Evolutionary conservation across 2,113 vertebrate genomes (phyloP), one percentile per base, ranked within the genome.

Genomic region (Mungos mungo): DNA sequence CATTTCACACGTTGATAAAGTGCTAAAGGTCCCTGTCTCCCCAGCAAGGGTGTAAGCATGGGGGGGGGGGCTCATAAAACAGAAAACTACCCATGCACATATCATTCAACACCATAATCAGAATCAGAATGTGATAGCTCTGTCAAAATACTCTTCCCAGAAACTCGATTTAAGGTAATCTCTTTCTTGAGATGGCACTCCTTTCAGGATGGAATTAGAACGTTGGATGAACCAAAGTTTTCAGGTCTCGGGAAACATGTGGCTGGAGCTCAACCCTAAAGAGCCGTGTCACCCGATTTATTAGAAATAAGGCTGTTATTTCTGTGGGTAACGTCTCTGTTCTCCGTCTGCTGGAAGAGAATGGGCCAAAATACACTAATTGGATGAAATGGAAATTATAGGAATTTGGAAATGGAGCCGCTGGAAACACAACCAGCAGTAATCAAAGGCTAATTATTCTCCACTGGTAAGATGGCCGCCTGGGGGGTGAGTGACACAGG

Each of bases 341-440:
- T 65, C 86, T 25, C 21, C 12, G 14, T 41, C 76, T 96, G 82
- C 82, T 47, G 65, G n/a, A 27, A 81, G 63, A 94, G 81, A 94
- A 60, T 38, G 88, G 57, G 65, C 87, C 84, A 66, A 87, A 74
- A 52, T 29, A 66, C 3, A 66, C 76, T 60, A 33, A 79, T 35
- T 90, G 84, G 57, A 47, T 50, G 80, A 92, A 52, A 60, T 15
- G 27, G 80, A 87, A 76, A 92, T 96, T 52, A 83, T 35, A 84
- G 95, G 79, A 90, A 88, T 92, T 88, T 77, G 74, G 68, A 81
- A 68, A 83, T 3, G 35, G 27, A 72, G 45, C 45, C 27, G 77
- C 77, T 89, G 94, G 82, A 94, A 86, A 68, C 2, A 35, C 71
- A 88, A 47, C 38, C 82, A 16, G 33, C 57, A 63, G 29, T 21